phyloP scores from a whole-genome alignment of 2,888 invertebrate species.

The Cheilosia variabilis region DNA sequence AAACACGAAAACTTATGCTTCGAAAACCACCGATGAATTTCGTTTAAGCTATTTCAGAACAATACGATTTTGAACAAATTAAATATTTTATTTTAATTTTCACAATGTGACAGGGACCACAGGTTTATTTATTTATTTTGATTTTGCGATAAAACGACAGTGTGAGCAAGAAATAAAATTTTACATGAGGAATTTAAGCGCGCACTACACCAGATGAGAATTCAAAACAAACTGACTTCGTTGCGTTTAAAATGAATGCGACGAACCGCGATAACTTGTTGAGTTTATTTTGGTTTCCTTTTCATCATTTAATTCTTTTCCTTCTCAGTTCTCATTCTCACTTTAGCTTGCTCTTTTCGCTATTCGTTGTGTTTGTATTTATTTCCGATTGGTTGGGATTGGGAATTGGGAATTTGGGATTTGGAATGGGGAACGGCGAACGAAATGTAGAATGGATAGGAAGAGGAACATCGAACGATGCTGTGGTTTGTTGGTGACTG shows the following conservation, averaged over 20 bases:
- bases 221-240: slow-evolving; percentile 58
- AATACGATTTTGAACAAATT: neutral
- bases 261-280: slow-evolving; percentile 61
- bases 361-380: neutral
- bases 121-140: neutral
- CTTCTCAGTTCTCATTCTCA: neutral
- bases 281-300: slow-evolving; percentile 43
- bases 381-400: neutral
- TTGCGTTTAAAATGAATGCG: slow-evolving; percentile 28
- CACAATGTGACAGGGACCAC: slow-evolving; percentile 3
- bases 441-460: no score
- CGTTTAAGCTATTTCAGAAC: slow-evolving; percentile 1
- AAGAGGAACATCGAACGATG: no score
- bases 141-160: neutral
- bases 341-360: neutral
- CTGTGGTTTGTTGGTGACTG: no score
- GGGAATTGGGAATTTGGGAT: neutral
- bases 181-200: neutral
- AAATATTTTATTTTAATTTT: slow-evolving; percentile 2
- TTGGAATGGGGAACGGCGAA: no score
- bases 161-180: neutral
- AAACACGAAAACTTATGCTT: neutral
- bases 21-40: slow-evolving; percentile 1
- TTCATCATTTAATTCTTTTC: neutral
- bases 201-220: slow-evolving; percentile 26